Percentiles rank a stretch among this genome's conserved stretches.
Conservation (phyloP, 1,140 invertebrate genomes). For the Hirudo medicinalis region DNA sequence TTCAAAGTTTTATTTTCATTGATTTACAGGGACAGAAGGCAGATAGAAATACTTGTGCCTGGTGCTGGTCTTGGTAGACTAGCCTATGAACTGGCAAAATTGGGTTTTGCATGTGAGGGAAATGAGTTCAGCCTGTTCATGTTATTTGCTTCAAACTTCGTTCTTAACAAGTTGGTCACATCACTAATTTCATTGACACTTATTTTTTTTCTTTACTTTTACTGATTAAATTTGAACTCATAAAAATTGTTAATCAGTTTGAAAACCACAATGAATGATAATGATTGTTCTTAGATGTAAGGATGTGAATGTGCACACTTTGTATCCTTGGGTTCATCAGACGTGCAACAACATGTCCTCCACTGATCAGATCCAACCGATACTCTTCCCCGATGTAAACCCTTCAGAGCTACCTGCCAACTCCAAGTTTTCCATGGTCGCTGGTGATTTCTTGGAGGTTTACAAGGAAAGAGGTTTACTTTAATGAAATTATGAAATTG, state of each 20-base stretch:
- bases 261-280: background rate
- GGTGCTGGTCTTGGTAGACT: slow-evolving; percentile 84
- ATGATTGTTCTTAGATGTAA: slow-evolving; percentile 44
- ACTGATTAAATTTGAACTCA: background rate
- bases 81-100: slow-evolving; percentile 76
- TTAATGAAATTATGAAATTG: background rate
- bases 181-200: background rate
- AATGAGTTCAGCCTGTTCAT: slow-evolving; percentile 97
- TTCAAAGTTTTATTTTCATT: background rate
- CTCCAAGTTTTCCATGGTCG: slow-evolving; percentile 79
- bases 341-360: slow-evolving; percentile 72
- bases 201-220: background rate
- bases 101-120: slow-evolving; percentile 81
- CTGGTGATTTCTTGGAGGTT: slow-evolving; percentile 80
- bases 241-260: background rate
- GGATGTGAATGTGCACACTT: slow-evolving; percentile 47
- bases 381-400: slow-evolving; percentile 79
- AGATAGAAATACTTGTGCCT: slow-evolving; percentile 71
- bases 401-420: slow-evolving; percentile 54
- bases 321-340: slow-evolving; percentile 88
- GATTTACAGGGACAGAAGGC: slow-evolving; percentile 34
- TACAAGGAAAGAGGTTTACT: slow-evolving; percentile 45
- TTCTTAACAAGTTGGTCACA: slow-evolving; percentile 65
- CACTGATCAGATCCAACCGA: slow-evolving; percentile 61
- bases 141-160: slow-evolving; percentile 88